Conservation (phyloP, 2,113 vertebrate genomes). For the Solenodon paradoxus region DNA sequence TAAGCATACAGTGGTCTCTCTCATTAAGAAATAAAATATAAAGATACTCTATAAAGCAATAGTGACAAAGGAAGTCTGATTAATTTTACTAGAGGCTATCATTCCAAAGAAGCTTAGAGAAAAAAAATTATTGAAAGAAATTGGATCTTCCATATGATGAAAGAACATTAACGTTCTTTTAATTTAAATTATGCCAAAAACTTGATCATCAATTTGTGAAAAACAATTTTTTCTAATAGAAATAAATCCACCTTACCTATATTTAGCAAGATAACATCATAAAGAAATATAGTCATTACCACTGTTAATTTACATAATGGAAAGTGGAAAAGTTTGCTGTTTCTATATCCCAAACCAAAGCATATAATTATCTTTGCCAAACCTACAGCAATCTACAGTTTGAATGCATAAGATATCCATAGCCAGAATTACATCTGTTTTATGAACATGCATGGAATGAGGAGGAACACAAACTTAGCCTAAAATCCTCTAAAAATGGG, state of each 20-base stretch:
- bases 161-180: not conserved
- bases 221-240: conserved; percentile 36
- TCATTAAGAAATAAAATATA: conserved; percentile 24
- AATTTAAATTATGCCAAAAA: conserved; percentile 49
- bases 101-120: not conserved
- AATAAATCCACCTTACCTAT: conserved; percentile 53
- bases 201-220: conserved; percentile 25
- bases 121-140: conserved; percentile 36
- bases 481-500: conserved; percentile 28
- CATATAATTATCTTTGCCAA: conserved; percentile 76
- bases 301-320: conserved; percentile 77
- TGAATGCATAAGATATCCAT: conserved; percentile 56
- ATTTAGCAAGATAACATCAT: conserved; percentile 64
- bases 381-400: conserved; percentile 66
- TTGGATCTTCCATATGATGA: not conserved
- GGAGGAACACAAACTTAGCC: not conserved
- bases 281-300: conserved; percentile 69
- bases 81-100: conserved; percentile 43
- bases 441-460: conserved; percentile 49
- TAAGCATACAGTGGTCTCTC: not conserved
- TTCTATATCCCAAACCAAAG: conserved; percentile 78
- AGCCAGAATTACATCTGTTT: conserved; percentile 63
- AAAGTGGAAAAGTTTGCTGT: conserved; percentile 71
- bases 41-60: conserved; percentile 32
- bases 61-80: conserved; percentile 31